Percentiles rank a stretch among this genome's conserved stretches.
phyloP scores from a whole-genome alignment of 37 sponge, comb jelly and placozoan species.

The Diacarnus erythraeanus region DNA sequence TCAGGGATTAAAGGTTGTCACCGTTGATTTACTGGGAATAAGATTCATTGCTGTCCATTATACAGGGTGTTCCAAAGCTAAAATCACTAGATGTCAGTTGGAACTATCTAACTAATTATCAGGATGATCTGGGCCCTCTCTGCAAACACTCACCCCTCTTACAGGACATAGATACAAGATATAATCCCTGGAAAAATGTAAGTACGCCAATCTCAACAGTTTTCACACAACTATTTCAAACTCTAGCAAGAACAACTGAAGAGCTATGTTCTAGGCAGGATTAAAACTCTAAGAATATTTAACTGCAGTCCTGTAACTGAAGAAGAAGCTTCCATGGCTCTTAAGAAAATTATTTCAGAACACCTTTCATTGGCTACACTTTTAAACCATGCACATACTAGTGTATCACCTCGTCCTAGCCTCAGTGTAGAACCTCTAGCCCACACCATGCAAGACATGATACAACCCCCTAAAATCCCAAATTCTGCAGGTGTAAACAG shows the following conservation, averaged over 20 bases:
- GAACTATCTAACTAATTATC: slow-evolving; percentile 62
- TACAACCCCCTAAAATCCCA: background rate
- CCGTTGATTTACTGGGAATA: background rate
- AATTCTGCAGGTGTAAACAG: background rate
- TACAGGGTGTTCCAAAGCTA: slow-evolving; percentile 69
- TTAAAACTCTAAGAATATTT: slow-evolving; percentile 37
- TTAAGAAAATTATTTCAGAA: slow-evolving; percentile 28
- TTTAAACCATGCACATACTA: slow-evolving; percentile 34
- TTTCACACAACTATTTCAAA: background rate
- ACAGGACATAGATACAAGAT: slow-evolving; percentile 47
- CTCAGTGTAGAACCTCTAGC: slow-evolving; percentile 66
- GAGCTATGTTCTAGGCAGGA: slow-evolving; percentile 37
- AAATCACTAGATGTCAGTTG: slow-evolving; percentile 79
- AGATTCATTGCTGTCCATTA: background rate
- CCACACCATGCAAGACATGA: background rate
- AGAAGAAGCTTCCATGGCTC: slow-evolving; percentile 41
- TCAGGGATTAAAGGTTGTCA: slow-evolving; percentile 75
- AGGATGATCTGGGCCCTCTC: slow-evolving; percentile 44
- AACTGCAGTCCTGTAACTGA: slow-evolving; percentile 47
- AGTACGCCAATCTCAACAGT: background rate
- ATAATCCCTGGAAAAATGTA: slow-evolving; percentile 85
- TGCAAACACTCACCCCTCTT: slow-evolving; percentile 70
- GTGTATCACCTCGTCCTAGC: slow-evolving; percentile 20
- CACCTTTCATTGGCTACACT: slow-evolving; percentile 78
- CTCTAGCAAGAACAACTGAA: slow-evolving; percentile 23